phyloP scores from a whole-genome alignment of 2,113 vertebrate species.

The Leptocoma aspasia region DNA sequence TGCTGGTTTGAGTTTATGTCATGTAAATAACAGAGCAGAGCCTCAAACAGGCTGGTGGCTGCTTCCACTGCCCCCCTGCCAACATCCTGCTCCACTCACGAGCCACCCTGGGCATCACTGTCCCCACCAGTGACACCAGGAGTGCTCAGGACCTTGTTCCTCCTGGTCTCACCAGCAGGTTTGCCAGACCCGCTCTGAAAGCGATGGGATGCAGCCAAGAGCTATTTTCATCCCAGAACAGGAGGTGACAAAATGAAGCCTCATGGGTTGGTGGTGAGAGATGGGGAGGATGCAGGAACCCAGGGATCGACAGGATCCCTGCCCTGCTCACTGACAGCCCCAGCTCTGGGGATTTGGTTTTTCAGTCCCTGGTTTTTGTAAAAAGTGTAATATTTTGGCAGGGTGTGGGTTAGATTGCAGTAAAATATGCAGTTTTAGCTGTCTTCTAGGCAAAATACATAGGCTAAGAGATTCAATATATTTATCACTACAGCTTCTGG shows the following conservation, averaged over 20 bases:
- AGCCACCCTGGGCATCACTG: fast-evolving
- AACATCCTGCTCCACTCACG: fast-evolving
- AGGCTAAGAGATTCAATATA: not conserved
- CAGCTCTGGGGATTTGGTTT: not conserved
- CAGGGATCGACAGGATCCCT: not conserved
- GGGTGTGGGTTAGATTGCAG: not conserved
- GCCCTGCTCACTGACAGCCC: not conserved
- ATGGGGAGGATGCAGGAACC: not conserved
- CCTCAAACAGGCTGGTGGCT: not conserved
- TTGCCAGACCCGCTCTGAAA: not conserved
- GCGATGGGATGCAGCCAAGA: not conserved
- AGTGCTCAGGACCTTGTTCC: not conserved
- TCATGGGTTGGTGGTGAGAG: not conserved
- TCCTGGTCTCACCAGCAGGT: not conserved
- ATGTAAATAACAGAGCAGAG: fast-evolving
- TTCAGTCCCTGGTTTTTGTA: not conserved
- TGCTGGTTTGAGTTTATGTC: fast-evolving
- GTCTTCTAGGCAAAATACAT: not conserved
- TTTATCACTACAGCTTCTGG: not conserved
- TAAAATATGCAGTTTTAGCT: not conserved
- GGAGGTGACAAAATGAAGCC: conserved; percentile 32
- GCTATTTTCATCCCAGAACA: not conserved
- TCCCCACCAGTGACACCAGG: not conserved
- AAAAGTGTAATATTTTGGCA: not conserved
- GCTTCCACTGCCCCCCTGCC: not conserved